These are phyloP conservation scores for Nyctalus aviator DNA, from an alignment of 2,797 vertebrate species.

Conservation along the genomic window DNA sequence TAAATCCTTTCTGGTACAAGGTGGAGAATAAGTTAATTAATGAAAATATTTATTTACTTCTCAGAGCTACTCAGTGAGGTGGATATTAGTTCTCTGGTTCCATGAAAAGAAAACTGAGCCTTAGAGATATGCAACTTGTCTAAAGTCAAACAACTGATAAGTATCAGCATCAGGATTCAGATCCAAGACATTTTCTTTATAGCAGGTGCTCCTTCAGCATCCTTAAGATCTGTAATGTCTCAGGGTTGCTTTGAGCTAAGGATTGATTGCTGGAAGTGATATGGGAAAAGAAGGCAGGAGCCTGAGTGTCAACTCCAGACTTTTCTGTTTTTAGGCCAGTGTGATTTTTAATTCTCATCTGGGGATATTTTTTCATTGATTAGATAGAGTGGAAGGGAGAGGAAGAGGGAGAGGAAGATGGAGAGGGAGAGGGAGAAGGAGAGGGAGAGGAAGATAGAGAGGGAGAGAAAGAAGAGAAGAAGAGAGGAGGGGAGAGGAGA, in stretches of 20 bases:
- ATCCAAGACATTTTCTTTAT: background rate
- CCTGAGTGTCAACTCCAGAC: background rate
- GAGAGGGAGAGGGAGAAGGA: too few relatives aligned
- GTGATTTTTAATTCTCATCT: background rate
- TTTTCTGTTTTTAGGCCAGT: background rate
- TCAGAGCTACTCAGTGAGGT: slow-evolving; percentile 57
- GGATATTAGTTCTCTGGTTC: slow-evolving; percentile 67
- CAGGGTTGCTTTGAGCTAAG: background rate
- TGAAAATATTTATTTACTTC: slow-evolving; percentile 74
- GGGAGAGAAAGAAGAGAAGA: too few relatives aligned
- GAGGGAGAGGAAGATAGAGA: too few relatives aligned
- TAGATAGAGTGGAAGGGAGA: too few relatives aligned
- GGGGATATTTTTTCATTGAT: too few relatives aligned
- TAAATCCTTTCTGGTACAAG: slow-evolving; percentile 72
- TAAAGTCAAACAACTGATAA: slow-evolving; percentile 48
- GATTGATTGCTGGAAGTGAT: background rate
- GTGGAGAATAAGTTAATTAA: slow-evolving; percentile 74
- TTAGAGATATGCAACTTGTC: slow-evolving; percentile 30
- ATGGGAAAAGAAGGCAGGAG: background rate
- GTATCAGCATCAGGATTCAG: background rate
- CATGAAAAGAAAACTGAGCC: slow-evolving; percentile 69
- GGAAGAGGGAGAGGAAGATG: too few relatives aligned
- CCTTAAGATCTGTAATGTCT: background rate
- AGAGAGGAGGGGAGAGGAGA: too few relatives aligned
- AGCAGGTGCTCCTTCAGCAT: background rate